Base-by-base conservation (phyloP, 2,888 invertebrate genomes). In the Drosophila hawaiiensis region DNA sequence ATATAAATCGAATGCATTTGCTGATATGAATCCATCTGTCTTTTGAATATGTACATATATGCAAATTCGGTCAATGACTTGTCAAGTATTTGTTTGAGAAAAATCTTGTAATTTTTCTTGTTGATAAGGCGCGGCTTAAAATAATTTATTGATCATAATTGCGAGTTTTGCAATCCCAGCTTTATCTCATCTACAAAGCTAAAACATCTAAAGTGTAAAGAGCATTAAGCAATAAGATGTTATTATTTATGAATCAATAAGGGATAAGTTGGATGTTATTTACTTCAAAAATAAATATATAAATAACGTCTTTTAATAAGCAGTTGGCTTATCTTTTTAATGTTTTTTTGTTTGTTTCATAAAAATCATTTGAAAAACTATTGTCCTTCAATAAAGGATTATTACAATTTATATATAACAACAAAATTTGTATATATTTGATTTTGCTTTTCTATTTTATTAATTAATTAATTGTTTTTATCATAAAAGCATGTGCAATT, bases 1-100 rank as follows among this genome's bases (percentile, higher is more conserved):
- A 28, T 52, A 39, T 55, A 25, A 76, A 72, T 66, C 50, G 31
- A 54, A 35, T 39, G 59, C 64, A 55, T 65, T 63, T 43, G 65
- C 49, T 60, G 61, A 71, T 66, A 62, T 56, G 25, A 52, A 76
- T 65, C 66, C 68, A 78, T 79, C 76, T 68, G 65, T 47, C 43
- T 54, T 50, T 28, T 28, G 49, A 39, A 29, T 22, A n/a, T 50
- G 28, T 41, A 35, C 41, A 28, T 22, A 53, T 43, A 2, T 54
- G 29, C 62, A 53, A 54, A 64, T 29, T 49, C 77, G 79, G 79
- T 63, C 79, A 56, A 39, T 68, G 72, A 75, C 71, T 55, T 49
- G 29, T 33, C 53, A 61, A 60, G 62, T 49, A 37, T 59, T 78
- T 65, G 61, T 53, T 29, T 55, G 29, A 47, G 29, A 28, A 47